Percentiles rank a stretch among this genome's conserved stretches.
Conservation (phyloP, 2,113 vertebrate species). For the Etia nguti region DNA sequence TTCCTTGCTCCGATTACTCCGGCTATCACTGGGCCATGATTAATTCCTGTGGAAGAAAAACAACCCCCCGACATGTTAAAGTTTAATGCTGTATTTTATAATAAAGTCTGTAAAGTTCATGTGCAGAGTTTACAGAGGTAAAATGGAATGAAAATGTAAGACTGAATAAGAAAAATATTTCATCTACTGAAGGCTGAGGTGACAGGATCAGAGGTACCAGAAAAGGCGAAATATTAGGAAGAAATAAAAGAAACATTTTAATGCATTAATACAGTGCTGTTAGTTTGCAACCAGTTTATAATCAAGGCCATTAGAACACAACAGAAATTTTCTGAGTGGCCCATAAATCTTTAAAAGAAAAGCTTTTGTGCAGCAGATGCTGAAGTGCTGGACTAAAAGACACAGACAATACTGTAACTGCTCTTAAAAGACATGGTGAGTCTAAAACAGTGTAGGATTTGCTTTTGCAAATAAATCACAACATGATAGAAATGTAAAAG, state of each 20-base stretch:
- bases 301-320: not conserved
- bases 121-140: not conserved
- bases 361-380: not conserved
- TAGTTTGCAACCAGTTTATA: not conserved
- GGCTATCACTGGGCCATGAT: slow-evolving; percentile 93
- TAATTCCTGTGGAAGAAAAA: slow-evolving; percentile 79
- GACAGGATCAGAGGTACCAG: not conserved
- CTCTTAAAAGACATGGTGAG: not conserved
- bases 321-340: not conserved
- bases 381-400: not conserved
- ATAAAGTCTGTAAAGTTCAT: not conserved
- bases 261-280: not conserved
- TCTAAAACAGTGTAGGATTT: not conserved
- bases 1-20: slow-evolving; percentile 98
- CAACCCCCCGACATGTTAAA: not conserved
- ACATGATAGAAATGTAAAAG: not conserved
- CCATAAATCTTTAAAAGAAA: not conserved
- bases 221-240: not conserved
- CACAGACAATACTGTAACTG: not conserved
- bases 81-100: not conserved
- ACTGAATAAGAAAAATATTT: not conserved
- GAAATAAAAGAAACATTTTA: not conserved
- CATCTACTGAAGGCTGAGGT: not conserved
- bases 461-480: not conserved
- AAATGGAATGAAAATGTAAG: not conserved